phyloP scores from a whole-genome alignment of 1,140 invertebrate species.

The Meloidogyne hapla region DNA sequence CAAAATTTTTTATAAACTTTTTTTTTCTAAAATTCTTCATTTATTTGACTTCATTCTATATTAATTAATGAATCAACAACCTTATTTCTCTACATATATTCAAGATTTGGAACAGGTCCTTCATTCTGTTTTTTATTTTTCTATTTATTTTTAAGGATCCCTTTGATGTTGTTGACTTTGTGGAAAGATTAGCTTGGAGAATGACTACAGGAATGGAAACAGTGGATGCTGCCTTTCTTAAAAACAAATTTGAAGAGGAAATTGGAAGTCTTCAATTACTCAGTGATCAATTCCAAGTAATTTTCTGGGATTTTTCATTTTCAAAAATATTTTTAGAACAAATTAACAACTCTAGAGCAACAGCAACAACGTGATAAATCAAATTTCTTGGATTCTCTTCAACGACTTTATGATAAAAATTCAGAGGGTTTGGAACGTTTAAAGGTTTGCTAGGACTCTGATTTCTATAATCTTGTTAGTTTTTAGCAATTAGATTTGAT shows the following conservation, averaged over 20 bases:
- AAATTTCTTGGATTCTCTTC: constrained; percentile 52
- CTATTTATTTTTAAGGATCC: constrained; percentile 74
- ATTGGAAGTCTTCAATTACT: constrained; percentile 60
- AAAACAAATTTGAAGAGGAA: constrained; percentile 62
- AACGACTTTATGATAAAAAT: constrained; percentile 57
- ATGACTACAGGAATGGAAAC: constrained; percentile 73
- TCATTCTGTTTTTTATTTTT: too few species aligned
- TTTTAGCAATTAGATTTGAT: constrained; percentile 85
- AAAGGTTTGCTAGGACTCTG: constrained; percentile 43
- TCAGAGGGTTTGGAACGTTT: constrained; percentile 55
- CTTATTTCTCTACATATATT: constrained; percentile 61
- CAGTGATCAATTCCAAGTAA: constrained; percentile 56
- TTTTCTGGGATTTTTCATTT: background rate
- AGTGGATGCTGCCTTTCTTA: constrained; percentile 53
- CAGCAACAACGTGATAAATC: constrained; percentile 53
- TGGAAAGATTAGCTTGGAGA: constrained; percentile 89
- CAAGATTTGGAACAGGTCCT: constrained; percentile 63
- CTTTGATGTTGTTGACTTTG: constrained; percentile 94
- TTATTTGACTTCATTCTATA: background rate
- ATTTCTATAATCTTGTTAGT: background rate
- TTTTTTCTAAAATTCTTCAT: background rate
- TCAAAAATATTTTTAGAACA: constrained; percentile 49
- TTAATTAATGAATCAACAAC: constrained; percentile 39
- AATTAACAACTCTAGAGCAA: constrained; percentile 53
- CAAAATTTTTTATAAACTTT: too few species aligned